These are phyloP conservation scores for Cassiopea xamachana DNA, from an alignment of 30 jellyfish, hydroid and myxozoan genomes.

Conservation along the genomic window DNA sequence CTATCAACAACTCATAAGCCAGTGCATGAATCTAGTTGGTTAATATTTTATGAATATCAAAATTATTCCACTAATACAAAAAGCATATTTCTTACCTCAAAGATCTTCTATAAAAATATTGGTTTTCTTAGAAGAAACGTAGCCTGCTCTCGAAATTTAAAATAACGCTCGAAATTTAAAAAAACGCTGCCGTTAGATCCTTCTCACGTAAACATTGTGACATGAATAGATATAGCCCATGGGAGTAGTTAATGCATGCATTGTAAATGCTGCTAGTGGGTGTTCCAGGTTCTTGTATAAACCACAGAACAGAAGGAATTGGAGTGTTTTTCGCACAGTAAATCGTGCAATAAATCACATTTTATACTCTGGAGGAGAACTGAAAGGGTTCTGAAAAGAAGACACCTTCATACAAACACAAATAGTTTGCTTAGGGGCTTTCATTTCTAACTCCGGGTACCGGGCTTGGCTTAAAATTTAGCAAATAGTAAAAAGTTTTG, in stretches of 20 bases:
- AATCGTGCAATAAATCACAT: background rate
- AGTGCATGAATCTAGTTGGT: no score
- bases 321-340: background rate
- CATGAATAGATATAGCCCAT: background rate
- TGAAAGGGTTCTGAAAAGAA: background rate
- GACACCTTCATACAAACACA: no score
- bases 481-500: no score
- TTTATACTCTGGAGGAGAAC: background rate
- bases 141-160: background rate
- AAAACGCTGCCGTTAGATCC: background rate
- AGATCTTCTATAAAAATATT: background rate
- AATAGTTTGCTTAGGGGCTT: no score
- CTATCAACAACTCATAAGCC: no score
- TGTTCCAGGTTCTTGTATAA: background rate
- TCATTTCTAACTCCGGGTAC: no score
- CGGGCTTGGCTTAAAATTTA: no score
- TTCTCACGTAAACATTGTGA: background rate
- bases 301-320: background rate
- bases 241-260: background rate
- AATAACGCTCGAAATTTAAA: background rate
- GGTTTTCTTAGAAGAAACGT: background rate
- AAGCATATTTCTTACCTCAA: background rate
- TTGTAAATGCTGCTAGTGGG: constrained; percentile 8
- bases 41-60: background rate
- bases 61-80: background rate